Evolutionary conservation across 2,888 invertebrate genomes (phyloP), one percentile per base, ranked within the genome.

Genomic region (Melanargia galathea): DNA sequence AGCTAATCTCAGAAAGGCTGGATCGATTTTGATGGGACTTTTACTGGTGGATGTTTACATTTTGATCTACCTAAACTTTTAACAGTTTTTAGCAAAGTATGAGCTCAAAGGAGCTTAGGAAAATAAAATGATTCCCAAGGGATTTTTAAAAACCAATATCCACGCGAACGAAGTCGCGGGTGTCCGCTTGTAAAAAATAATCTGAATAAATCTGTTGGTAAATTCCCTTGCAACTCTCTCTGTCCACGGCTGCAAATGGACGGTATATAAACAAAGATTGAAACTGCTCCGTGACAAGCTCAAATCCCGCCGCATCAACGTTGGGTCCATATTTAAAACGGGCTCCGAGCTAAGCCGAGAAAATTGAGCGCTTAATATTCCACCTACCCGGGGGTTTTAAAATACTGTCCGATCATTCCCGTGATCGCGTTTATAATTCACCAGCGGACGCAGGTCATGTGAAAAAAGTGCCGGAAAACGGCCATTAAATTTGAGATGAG

Each of bases 221-320:
- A n/a, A n/a, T 20, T 46, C 52, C 30, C 45, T 35, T 64, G 60
- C 62, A 56, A 33, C 33, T 22, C 40, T 57, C 60, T 57, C 43
- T 35, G 46, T 52, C 56, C 54, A 49, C 48, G 54, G 45, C 58
- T 65, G 33, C 62, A 69, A 67, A 69, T 67, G 62, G 63, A 67
- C 61, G 67, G n/a, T n/a, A n/a, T 46, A 62, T 63, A 69, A 67
- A 69, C 67, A 67, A 63, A 62, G 67, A 62, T 67, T 63, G 49
- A 58, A 65, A 67, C 63, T 65, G 63, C 67, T 69, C 62, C 69
- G 69, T 69, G 69, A 69, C 69, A 60, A 65, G 49, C 65, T 65
- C 60, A 60, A 64, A 69, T 63, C 65, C 65, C n/a, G 52, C 60
- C 63, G 69, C 67, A 67, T 69, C 67, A 65, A 60, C 62, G 65